A percentile compares a stretch with the other conserved stretches of the same genome.
Evolutionary conservation across 2,113 vertebrate species (phyloP).

Genomic region (Brachypteracias leptosomus): DNA sequence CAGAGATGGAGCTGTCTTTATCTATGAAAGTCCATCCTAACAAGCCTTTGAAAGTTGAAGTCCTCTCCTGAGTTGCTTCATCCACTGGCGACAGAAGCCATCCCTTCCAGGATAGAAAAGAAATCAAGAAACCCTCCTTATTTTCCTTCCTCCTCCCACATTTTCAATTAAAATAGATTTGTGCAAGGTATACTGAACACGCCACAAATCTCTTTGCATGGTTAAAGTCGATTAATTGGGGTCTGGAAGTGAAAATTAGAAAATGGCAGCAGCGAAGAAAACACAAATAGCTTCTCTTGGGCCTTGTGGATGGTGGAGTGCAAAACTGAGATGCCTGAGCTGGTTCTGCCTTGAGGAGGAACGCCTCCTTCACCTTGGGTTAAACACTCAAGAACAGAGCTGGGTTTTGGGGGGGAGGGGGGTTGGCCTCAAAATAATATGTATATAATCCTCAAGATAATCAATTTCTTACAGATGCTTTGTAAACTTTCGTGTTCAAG

Average conservation of each 20-base stretch:
- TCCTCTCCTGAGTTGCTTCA: neutral
- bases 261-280: neutral
- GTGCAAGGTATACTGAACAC: slow-evolving; percentile 22
- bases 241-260: slow-evolving; percentile 58
- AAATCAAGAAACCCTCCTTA: neutral
- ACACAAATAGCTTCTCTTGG: neutral
- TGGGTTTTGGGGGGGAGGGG: neutral
- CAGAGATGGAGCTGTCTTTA: neutral
- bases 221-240: slow-evolving; percentile 64
- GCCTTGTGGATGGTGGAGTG: neutral
- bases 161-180: slow-evolving; percentile 66
- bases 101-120: neutral
- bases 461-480: slow-evolving; percentile 35
- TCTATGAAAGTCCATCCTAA: neutral
- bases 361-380: neutral
- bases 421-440: neutral
- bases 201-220: slow-evolving; percentile 48
- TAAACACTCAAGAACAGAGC: neutral
- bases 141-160: slow-evolving; percentile 11
- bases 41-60: neutral
- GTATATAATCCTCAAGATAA: slow-evolving; percentile 50
- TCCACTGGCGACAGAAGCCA: neutral
- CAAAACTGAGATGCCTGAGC: neutral
- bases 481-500: slow-evolving; percentile 3
- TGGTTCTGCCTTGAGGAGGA: neutral